Percentiles rank a stretch among this genome's conserved stretches.
These are phyloP conservation scores for Tinea trinotella DNA, from an alignment of 2,888 invertebrate species.

Conservation along the genomic window DNA sequence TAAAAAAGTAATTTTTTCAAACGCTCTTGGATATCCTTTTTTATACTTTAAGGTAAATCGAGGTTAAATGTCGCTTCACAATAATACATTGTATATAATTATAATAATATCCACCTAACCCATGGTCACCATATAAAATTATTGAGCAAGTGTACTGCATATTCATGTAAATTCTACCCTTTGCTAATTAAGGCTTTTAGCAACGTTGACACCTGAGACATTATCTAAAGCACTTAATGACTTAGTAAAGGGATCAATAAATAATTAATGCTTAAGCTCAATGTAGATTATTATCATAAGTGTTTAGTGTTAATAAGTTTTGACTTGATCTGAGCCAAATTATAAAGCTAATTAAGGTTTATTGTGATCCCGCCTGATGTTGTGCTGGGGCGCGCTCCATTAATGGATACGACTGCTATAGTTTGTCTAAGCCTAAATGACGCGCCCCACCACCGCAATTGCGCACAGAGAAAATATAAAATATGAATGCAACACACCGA, in stretches of 20 bases:
- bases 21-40: too few relatives aligned
- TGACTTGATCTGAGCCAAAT: too few relatives aligned
- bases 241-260: not conserved
- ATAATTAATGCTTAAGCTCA: conserved; percentile 1
- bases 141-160: conserved; percentile 12
- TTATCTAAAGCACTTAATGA: conserved; percentile 14
- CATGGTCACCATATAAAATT: conserved; percentile 4
- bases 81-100: too few relatives aligned
- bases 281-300: not conserved
- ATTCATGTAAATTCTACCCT: conserved; percentile 17
- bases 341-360: not conserved
- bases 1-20: too few relatives aligned
- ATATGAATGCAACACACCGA: too few relatives aligned
- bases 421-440: too few relatives aligned
- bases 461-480: too few relatives aligned
- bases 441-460: too few relatives aligned
- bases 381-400: not conserved
- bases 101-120: not conserved
- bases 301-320: not conserved
- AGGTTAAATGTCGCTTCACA: too few relatives aligned
- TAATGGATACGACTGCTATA: too few relatives aligned
- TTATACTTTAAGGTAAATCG: too few relatives aligned
- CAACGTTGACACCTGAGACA: conserved; percentile 15
- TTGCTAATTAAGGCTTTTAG: conserved; percentile 12
- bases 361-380: not conserved